Evolutionary conservation across 2,113 vertebrate genomes (phyloP).

Genomic region (Plotosus lineatus): DNA sequence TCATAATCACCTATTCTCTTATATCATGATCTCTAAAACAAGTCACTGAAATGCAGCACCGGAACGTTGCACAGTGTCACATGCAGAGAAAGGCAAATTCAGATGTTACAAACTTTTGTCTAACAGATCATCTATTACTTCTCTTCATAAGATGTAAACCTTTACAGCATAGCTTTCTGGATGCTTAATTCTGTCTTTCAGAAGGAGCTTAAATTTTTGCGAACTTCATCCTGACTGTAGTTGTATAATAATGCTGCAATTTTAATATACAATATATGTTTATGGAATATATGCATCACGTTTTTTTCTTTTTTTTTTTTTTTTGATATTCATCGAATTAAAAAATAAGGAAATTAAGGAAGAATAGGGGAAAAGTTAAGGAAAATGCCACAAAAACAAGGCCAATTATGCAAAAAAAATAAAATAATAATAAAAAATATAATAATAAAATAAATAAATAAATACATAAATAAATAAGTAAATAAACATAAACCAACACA

Average conservation of each 20-base stretch:
- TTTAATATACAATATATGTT: background rate
- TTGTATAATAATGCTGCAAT: background rate
- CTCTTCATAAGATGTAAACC: background rate
- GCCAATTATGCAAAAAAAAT: too few species aligned
- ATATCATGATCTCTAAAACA: conserved; percentile 34
- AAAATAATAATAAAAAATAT: too few species aligned
- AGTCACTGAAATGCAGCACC: conserved; percentile 13
- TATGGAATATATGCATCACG: too few species aligned
- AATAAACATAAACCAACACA: too few species aligned
- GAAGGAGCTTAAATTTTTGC: background rate
- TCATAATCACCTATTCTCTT: conserved; percentile 30
- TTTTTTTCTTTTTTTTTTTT: too few species aligned
- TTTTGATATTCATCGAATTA: too few species aligned
- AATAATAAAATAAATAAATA: too few species aligned
- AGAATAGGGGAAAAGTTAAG: too few species aligned
- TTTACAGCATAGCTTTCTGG: background rate
- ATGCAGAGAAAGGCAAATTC: conserved; percentile 23
- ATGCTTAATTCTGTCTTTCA: background rate
- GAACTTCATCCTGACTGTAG: background rate
- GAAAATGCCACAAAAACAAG: too few species aligned
- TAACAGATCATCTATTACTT: background rate
- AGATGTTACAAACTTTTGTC: conserved; percentile 7
- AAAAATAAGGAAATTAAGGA: too few species aligned
- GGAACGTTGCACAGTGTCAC: conserved; percentile 16
- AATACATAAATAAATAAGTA: too few species aligned